phyloP scores from a whole-genome alignment of 2,797 vertebrate species.

The Anas acuta region DNA sequence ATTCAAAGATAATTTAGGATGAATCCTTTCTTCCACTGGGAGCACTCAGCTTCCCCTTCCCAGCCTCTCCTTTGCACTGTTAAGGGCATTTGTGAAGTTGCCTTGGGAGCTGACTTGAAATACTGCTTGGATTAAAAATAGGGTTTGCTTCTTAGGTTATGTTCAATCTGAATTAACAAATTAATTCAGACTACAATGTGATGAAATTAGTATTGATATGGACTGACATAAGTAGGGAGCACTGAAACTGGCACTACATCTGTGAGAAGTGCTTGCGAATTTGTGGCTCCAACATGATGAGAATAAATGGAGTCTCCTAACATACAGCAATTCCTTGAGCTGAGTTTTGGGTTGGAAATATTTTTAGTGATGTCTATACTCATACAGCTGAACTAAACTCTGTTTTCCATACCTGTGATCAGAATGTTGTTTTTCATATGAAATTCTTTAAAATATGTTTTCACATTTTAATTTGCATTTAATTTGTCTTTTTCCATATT shows the following conservation, averaged over 20 bases:
- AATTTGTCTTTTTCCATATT: neutral
- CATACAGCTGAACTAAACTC: neutral
- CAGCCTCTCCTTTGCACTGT: neutral
- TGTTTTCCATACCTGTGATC: neutral
- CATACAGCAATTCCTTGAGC: neutral
- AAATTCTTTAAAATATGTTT: neutral
- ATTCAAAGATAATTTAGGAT: neutral
- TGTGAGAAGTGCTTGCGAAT: neutral
- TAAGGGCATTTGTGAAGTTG: neutral
- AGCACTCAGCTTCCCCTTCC: neutral
- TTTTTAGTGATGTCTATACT: neutral
- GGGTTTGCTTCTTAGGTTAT: neutral
- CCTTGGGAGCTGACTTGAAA: neutral
- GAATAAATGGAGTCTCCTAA: neutral
- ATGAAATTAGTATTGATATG: neutral
- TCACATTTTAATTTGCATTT: neutral
- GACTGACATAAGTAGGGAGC: neutral
- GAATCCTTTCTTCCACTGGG: neutral
- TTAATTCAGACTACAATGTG: neutral
- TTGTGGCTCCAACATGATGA: neutral
- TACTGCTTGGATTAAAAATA: neutral
- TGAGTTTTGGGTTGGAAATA: neutral
- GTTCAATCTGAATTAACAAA: neutral
- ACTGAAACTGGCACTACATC: neutral
- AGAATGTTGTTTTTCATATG: neutral